phyloP scores from a whole-genome alignment of 2,797 vertebrate species.

The Artibeus lituratus region DNA sequence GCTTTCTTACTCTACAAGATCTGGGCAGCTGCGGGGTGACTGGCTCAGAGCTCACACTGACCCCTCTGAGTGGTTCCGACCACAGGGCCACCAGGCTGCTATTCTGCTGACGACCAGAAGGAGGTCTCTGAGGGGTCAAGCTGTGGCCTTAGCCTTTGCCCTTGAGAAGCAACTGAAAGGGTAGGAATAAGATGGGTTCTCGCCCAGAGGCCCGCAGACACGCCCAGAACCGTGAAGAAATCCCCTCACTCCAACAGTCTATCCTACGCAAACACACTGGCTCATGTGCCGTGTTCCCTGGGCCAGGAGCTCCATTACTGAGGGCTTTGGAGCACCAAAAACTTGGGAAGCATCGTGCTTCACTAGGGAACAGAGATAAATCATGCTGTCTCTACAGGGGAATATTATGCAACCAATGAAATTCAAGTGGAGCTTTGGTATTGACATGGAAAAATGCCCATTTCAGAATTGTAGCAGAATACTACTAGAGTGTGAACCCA shows the following conservation, averaged over 20 bases:
- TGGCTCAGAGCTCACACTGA: too few relatives aligned
- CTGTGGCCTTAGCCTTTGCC: background rate
- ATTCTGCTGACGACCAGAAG: background rate
- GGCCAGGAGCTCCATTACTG: background rate
- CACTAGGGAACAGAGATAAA: background rate
- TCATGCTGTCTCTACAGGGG: background rate
- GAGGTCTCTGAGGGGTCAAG: background rate
- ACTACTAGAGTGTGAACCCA: background rate
- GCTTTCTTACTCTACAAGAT: background rate
- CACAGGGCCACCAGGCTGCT: background rate
- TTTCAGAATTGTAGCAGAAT: background rate
- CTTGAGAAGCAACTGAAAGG: background rate
- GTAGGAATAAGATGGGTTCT: background rate
- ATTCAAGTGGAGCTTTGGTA: background rate
- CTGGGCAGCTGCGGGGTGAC: background rate
- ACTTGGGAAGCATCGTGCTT: background rate
- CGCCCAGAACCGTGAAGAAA: background rate
- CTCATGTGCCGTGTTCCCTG: rapidly evolving
- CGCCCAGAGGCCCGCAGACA: background rate
- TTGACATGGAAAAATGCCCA: background rate
- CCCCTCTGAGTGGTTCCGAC: background rate
- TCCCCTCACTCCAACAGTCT: too few relatives aligned
- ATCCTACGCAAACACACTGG: rapidly evolving
- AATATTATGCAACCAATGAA: background rate
- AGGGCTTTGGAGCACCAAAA: background rate